Evolutionary conservation across 92 coral and sea anemone genomes (phyloP), one percentile per base, ranked within the genome.

Genomic region (Blastomussa wellsi): DNA sequence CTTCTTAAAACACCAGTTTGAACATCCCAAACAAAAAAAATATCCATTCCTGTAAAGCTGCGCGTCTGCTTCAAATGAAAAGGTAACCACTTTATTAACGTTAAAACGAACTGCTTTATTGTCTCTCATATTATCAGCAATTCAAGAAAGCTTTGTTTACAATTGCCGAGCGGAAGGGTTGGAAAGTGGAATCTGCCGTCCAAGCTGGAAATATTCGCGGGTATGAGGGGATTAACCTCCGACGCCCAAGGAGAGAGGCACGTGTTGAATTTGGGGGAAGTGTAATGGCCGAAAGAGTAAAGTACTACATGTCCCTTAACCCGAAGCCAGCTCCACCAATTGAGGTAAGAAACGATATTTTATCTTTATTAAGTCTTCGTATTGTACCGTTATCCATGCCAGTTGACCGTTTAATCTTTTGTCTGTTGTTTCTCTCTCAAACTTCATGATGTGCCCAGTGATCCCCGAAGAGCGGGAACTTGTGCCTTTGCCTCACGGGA

Each of bases 241-340:
- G 29, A 66, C 32, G 72, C 9, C 72, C 72, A 8, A 11, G 38
- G 29, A 66, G 38, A 28, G 36, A 35, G 36, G 38, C 72, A 28
- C n/a, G 35, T 19, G 16, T 69, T 31, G 24, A 69, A 35, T 70
- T 70, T 70, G 75, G 75, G 38, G 75, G 75, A n/a, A 5, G 47
- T 33, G n/a, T 70, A 36, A 70, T 70, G 75, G n/a, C n/a, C 24
- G 42, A 70, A 14, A 36, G 48, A 36, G 5, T 70, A 6, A 47
- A 36, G n/a, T 48, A 70, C 31, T 70, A 70, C 12, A 70, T 70
- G 75, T 36, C 39, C 22, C 42, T 32, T 13, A 35, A 70, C 42
- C 75, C 48, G 24, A 70, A 32, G 31, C 75, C 75, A 14, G 75
- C 20, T 39, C 75, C 75, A 36, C 75, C 75, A 70, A 70, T 70